Conservation (phyloP, 2,888 invertebrate species). For the Theodoxus fluviatilis region DNA sequence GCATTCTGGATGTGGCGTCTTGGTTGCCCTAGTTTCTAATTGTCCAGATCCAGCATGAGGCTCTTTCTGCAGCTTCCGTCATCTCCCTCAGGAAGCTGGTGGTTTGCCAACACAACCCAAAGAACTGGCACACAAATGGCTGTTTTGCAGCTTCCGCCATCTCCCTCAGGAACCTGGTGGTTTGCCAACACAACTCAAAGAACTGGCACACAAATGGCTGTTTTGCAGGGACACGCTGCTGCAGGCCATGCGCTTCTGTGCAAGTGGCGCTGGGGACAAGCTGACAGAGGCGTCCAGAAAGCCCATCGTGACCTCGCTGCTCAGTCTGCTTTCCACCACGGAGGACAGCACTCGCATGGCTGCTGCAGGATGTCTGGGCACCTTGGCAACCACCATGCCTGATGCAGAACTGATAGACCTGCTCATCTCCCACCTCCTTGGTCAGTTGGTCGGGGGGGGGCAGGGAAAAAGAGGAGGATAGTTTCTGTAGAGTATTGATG, state of each 20-base stretch:
- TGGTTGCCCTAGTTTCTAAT: too few relatives aligned
- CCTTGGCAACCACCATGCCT: constrained; percentile 77
- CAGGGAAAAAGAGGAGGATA: not conserved
- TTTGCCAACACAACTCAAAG: too few relatives aligned
- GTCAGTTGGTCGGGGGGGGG: too few relatives aligned
- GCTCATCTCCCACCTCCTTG: constrained; percentile 78
- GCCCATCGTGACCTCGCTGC: constrained; percentile 71
- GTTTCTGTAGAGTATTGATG: not conserved
- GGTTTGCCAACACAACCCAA: too few relatives aligned
- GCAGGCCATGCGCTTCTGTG: constrained; percentile 85
- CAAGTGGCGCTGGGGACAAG: constrained; percentile 85
- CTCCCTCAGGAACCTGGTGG: too few relatives aligned
- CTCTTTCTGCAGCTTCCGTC: too few relatives aligned
- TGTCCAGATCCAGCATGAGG: too few relatives aligned
- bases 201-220: too few relatives aligned
- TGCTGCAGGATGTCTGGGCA: constrained; percentile 89
- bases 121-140: too few relatives aligned
- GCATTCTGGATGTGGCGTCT: too few relatives aligned
- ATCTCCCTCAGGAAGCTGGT: too few relatives aligned
- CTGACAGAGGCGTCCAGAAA: constrained; percentile 83
- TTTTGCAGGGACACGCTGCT: constrained; percentile 88
- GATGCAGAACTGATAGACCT: constrained; percentile 77
- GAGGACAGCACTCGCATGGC: constrained; percentile 84
- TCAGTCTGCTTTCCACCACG: constrained; percentile 65
- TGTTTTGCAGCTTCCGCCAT: too few relatives aligned